Conservation (phyloP, 2,113 vertebrate species). For the Callithrix jacchus region DNA sequence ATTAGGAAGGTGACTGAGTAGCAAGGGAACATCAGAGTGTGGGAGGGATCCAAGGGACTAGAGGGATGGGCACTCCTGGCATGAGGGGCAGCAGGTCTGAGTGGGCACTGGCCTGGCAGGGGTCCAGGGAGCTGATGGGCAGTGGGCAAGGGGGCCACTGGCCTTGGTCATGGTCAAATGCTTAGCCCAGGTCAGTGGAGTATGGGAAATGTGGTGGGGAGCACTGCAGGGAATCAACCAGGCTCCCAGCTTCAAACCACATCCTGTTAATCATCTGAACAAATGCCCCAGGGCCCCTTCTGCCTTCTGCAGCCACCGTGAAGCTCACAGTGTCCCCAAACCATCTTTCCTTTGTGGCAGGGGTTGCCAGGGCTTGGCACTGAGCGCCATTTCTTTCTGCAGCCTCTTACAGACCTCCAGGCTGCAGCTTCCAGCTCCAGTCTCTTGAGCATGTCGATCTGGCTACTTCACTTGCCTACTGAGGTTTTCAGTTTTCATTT, state of each 20-base stretch:
- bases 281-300: not conserved
- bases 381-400: not conserved
- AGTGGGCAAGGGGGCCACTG: too few relatives aligned
- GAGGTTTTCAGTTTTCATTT: not conserved
- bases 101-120: not conserved
- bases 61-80: not conserved
- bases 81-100: not conserved
- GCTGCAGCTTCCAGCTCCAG: not conserved
- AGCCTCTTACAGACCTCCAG: not conserved
- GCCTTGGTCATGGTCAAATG: accelerated
- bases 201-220: accelerated
- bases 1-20: not conserved
- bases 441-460: not conserved
- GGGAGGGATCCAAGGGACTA: not conserved
- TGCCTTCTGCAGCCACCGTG: too few relatives aligned
- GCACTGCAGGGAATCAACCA: too few relatives aligned
- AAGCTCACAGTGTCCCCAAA: not conserved
- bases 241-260: not conserved
- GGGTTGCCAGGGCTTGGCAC: too few relatives aligned
- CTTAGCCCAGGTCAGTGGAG: not conserved
- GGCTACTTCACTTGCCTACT: not conserved
- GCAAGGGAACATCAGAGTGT: not conserved
- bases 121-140: not conserved
- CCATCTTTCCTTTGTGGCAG: too few relatives aligned
- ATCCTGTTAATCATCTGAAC: not conserved